A percentile compares a stretch with the other conserved stretches of the same genome.
Conservation (phyloP, 2,797 vertebrate genomes). For the Xiphorhynchus erythropygius region DNA sequence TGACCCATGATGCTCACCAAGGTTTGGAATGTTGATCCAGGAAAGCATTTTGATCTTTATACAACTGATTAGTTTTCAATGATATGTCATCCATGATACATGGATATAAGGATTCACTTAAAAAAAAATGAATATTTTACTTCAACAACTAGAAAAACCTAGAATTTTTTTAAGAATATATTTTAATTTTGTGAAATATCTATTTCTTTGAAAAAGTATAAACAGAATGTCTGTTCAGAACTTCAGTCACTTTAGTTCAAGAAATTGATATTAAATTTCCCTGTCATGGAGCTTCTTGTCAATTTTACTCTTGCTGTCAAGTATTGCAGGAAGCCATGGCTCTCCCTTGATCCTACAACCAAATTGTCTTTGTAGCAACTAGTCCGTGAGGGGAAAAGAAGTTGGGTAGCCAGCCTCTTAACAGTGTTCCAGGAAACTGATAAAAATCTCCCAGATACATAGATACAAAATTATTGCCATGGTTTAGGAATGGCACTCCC, state of each 20-base stretch:
- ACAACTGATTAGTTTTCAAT: background rate
- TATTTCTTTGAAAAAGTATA: background rate
- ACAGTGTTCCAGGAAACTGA: background rate
- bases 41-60: background rate
- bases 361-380: background rate
- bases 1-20: background rate
- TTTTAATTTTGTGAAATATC: background rate
- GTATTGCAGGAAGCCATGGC: background rate
- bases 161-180: background rate
- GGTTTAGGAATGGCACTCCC: background rate
- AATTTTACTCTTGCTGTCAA: background rate
- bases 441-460: background rate
- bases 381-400: background rate
- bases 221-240: background rate
- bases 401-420: background rate
- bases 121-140: background rate
- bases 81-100: background rate
- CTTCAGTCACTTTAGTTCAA: background rate
- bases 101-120: background rate
- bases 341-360: background rate
- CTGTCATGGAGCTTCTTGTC: fast-evolving
- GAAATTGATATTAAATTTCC: background rate
- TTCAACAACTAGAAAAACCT: background rate
- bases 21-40: background rate
- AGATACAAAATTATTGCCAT: background rate